Base-by-base conservation (phyloP, 2,888 invertebrate species). In the Eupithecia subfuscata region DNA sequence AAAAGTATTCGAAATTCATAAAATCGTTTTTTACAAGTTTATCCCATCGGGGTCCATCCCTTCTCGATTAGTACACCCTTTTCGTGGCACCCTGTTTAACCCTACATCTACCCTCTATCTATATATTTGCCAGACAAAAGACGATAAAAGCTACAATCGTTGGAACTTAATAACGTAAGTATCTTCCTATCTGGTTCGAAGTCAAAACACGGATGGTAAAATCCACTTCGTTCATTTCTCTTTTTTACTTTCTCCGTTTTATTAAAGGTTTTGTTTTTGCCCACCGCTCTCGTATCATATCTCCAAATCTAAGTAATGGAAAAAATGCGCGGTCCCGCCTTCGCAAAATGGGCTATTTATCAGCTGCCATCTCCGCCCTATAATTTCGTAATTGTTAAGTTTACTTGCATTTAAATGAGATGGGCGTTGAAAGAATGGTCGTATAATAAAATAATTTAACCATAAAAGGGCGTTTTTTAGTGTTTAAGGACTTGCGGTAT, bases 301-400 rank as follows among this genome's bases (percentile, higher is more conserved):
- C 80, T 79, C 76, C 71, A 69, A 78, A 81, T 82, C 80, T 80
- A 78, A 79, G 81, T 82, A 80, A 82, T 82, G 80, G 78, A 82
- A 81, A 77, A 81, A 79, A 80, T 75, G 73, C 77, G 80, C 78
- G 80, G 77, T 79, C 78, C 78, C 79, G 77, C 74, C 76, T 78
- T 76, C 71, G 77, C 78, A 79, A 80, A 81, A 80, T 79, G 76
- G 78, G 76, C 80, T 80, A 79, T 81, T 81, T 80, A 79, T 81
- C 80, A 81, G 78, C 78, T 74, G 75, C 79, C 81, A 79, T 81
- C 80, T 78, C 81, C 76, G 74, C 79, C 79, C 81, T 75, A 79
- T 80, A 81, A 81, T 81, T 81, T 81, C 75, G 79, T 80, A 81
- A 81, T 79, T 80, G 79, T 81, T 80, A 76, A 81, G 78, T 81